Conservation (phyloP, 2,797 vertebrate species). For the Karalla daura region DNA sequence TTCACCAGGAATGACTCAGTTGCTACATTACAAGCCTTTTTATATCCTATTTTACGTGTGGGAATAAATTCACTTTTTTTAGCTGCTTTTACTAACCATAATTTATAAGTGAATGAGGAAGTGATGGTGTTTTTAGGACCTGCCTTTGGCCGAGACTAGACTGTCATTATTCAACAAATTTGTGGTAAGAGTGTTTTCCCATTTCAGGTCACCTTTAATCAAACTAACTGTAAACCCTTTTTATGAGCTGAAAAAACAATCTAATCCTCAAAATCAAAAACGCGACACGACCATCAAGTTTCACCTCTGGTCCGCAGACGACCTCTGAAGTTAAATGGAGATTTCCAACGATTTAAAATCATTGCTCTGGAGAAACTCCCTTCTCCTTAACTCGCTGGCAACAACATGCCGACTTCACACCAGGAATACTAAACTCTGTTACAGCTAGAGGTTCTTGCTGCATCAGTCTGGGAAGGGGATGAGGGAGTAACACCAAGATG, state of each 20-base stretch:
- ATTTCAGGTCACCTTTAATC: neutral
- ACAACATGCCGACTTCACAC: neutral
- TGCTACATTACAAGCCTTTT: no score
- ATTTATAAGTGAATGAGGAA: no score
- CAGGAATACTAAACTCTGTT: neutral
- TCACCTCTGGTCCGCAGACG: neutral
- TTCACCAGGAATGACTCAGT: no score
- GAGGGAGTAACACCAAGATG: neutral
- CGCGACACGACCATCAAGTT: no score
- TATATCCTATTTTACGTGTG: no score
- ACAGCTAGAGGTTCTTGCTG: neutral
- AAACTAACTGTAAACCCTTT: no score
- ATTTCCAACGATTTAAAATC: neutral
- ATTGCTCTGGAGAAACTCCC: neutral
- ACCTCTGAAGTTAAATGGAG: neutral
- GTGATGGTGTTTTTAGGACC: no score
- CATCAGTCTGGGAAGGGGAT: neutral
- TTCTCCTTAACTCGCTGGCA: neutral
- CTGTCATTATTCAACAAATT: slow-evolving; percentile 1
- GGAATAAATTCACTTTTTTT: no score
- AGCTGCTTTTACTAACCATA: no score
- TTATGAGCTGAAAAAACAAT: no score
- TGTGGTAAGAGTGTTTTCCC: neutral
- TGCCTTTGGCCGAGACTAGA: no score
- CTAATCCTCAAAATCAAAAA: no score